phyloP scores from a whole-genome alignment of 2,888 invertebrate genomes.

The Drosophila subsilvestris region DNA sequence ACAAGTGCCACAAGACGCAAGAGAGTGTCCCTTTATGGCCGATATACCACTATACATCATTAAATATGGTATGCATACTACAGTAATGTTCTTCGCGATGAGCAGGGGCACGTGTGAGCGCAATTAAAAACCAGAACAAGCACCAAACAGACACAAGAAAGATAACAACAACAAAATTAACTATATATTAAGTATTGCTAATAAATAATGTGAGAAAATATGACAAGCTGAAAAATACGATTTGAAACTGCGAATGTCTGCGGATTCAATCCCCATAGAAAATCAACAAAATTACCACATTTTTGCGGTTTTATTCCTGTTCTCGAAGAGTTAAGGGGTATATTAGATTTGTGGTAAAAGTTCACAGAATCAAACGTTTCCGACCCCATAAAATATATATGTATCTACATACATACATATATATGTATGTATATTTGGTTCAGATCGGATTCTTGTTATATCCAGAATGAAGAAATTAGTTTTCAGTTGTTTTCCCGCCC shows the following conservation, averaged over 20 bases:
- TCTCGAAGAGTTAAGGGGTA: no score
- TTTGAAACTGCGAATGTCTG: constrained; percentile 15
- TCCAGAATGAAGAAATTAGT: no score
- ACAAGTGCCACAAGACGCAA: neutral
- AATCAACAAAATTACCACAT: constrained; percentile 20
- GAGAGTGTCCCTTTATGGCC: neutral
- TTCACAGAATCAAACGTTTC: no score
- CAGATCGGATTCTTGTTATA: no score
- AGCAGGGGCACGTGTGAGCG: constrained; percentile 68
- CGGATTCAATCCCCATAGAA: neutral
- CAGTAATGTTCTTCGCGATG: constrained; percentile 20
- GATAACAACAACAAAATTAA: constrained; percentile 4
- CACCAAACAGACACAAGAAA: constrained; percentile 33
- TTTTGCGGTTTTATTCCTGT: constrained; percentile 25
- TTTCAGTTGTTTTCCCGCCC: no score
- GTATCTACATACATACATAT: no score
- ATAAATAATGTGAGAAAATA: constrained; percentile 66
- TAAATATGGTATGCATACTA: constrained; percentile 46
- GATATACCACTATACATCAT: constrained; percentile 60
- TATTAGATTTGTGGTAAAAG: no score
- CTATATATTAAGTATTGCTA: constrained; percentile 73
- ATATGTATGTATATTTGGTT: no score
- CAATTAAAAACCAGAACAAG: constrained; percentile 61
- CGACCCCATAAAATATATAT: no score
- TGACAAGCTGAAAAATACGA: constrained; percentile 45